These are phyloP conservation scores for Margaritifera margaritifera DNA, from an alignment of 2,888 invertebrate species.

Conservation along the genomic window DNA sequence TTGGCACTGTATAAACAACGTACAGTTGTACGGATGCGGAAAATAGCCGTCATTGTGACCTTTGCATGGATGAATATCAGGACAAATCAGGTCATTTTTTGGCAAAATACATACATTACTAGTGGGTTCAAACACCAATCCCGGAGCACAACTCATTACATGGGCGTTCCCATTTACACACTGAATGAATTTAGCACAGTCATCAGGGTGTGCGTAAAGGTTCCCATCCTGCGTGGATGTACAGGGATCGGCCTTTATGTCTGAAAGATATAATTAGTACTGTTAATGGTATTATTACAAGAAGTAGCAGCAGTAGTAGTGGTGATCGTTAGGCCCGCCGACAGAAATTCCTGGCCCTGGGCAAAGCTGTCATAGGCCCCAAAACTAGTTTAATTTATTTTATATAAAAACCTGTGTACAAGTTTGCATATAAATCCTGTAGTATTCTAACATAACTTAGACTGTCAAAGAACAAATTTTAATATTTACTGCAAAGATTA, in stretches of 20 bases:
- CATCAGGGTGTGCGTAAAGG: constrained; percentile 41
- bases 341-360: too few species aligned
- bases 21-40: constrained; percentile 55
- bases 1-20: constrained; percentile 57
- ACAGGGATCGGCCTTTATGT: constrained; percentile 42
- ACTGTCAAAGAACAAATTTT: too few species aligned
- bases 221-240: constrained; percentile 23
- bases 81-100: constrained; percentile 44
- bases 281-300: neutral
- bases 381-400: too few species aligned
- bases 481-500: too few species aligned
- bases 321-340: too few species aligned
- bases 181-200: constrained; percentile 49
- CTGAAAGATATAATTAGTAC: constrained; percentile 25
- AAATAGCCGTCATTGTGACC: constrained; percentile 49
- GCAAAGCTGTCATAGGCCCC: too few species aligned
- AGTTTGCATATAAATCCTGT: too few species aligned
- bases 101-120: constrained; percentile 43
- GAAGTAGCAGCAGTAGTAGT: too few species aligned
- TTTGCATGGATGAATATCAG: constrained; percentile 50
- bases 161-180: constrained; percentile 41
- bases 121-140: constrained; percentile 46
- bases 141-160: constrained; percentile 39
- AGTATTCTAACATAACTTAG: too few species aligned
- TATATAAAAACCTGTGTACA: too few species aligned